Conservation (phyloP, 2,113 vertebrate genomes). For the Oxygymnocypris stewartii region DNA sequence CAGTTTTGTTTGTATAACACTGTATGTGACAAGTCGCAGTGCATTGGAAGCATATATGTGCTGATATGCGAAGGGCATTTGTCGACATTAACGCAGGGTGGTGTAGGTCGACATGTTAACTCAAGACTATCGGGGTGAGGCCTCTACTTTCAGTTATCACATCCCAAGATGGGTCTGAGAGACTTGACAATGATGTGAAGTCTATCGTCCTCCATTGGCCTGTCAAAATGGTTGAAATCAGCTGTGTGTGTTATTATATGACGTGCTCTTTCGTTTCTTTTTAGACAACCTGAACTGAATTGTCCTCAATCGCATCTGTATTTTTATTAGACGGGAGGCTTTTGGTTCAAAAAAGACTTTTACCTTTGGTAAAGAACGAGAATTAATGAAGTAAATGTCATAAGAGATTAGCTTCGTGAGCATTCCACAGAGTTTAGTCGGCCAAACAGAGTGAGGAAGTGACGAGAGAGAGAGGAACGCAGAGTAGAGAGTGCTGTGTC, state of each 20-base stretch:
- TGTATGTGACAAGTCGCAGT: background rate
- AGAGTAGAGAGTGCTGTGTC: conserved; percentile 24
- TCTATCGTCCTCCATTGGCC: background rate
- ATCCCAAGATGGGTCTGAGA: conserved; percentile 12
- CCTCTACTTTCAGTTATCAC: conserved; percentile 10
- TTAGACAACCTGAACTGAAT: background rate
- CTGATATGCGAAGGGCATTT: conserved; percentile 27
- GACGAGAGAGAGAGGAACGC: conserved; percentile 25
- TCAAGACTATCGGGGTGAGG: background rate
- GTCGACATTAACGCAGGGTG: conserved; percentile 52
- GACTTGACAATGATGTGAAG: background rate
- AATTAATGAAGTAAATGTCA: conserved; percentile 66
- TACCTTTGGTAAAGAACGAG: background rate
- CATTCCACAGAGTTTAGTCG: conserved; percentile 68
- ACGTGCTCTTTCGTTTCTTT: background rate
- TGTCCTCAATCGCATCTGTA: background rate
- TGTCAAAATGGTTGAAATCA: background rate
- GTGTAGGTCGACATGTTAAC: conserved; percentile 52
- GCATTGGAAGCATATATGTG: background rate
- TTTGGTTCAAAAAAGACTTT: background rate
- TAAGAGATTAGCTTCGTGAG: conserved; percentile 66
- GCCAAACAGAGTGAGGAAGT: conserved; percentile 51
- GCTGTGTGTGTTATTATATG: background rate
- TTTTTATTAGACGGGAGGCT: background rate
- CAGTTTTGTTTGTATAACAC: conserved; percentile 20